Percentiles rank a stretch among this genome's conserved stretches.
Conservation (phyloP, 2,888 invertebrate genomes). For the Alentia gelatinosa region DNA sequence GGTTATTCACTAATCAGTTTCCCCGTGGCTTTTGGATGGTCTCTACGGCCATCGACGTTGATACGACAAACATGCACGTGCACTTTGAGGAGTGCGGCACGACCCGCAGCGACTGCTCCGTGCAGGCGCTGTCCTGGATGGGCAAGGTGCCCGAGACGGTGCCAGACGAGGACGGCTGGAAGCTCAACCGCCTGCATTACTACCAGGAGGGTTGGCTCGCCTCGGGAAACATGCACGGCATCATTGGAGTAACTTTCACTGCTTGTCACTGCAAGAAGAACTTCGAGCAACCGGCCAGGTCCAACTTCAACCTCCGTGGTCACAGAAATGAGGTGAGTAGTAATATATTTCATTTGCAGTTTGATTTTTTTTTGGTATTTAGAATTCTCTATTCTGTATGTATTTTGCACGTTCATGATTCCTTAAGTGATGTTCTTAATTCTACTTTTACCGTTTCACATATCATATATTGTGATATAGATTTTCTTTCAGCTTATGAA, state of each 20-base stretch:
- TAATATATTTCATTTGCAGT: too few relatives aligned
- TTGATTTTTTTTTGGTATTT: too few relatives aligned
- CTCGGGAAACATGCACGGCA: constrained; percentile 93
- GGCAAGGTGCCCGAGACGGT: constrained; percentile 97
- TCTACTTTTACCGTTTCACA: too few relatives aligned
- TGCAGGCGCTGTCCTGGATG: constrained; percentile 98
- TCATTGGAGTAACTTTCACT: constrained; percentile 97
- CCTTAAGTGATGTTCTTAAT: too few relatives aligned
- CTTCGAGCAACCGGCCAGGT: constrained; percentile 87
- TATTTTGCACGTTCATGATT: too few relatives aligned
- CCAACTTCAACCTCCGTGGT: constrained; percentile 97
- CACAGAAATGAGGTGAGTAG: constrained; percentile 94
- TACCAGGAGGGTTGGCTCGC: constrained; percentile 99
- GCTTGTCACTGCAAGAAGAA: constrained; percentile 93
- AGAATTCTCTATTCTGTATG: too few relatives aligned
- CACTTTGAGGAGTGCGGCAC: constrained; percentile 96
- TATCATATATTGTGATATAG: too few relatives aligned
- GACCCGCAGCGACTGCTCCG: constrained; percentile 96
- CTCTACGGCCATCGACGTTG: too few relatives aligned
- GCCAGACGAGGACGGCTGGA: constrained; percentile 96
- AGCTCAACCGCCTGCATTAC: constrained; percentile 95
- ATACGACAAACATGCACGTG: constrained; percentile 92
- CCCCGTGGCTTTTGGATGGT: too few relatives aligned
- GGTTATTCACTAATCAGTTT: too few relatives aligned
- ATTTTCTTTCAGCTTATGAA: too few relatives aligned